A percentile compares a stretch with the other conserved stretches of the same genome.
phyloP scores from a whole-genome alignment of 2,113 vertebrate species.

The Hippocampus zosterae region DNA sequence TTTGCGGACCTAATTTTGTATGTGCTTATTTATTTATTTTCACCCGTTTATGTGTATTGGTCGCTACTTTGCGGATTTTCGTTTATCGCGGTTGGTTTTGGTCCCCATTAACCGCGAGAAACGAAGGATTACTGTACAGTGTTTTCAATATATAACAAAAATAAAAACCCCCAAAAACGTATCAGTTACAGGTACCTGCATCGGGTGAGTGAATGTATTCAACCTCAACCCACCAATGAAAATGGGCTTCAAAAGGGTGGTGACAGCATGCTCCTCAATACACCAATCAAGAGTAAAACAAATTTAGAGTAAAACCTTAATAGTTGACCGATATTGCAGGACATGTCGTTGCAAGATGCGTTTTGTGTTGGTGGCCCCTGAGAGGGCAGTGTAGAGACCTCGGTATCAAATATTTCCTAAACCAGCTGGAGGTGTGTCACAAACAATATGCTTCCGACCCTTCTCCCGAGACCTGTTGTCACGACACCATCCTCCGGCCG shows the following conservation, averaged over 20 bases:
- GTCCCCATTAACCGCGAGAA: no score
- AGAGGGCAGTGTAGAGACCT: slow-evolving; percentile 44
- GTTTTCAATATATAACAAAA: no score
- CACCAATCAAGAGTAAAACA: neutral
- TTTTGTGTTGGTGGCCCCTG: slow-evolving; percentile 37
- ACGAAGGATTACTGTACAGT: no score
- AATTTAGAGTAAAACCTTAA: slow-evolving; percentile 7
- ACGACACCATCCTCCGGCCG: slow-evolving; percentile 26
- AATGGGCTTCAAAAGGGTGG: neutral
- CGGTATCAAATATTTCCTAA: slow-evolving; percentile 61
- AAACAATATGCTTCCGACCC: slow-evolving; percentile 55
- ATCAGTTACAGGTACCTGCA: no score
- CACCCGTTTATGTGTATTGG: no score
- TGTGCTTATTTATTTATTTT: no score
- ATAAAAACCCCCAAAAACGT: no score
- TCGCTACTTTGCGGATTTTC: no score
- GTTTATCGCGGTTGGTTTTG: no score
- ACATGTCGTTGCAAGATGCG: slow-evolving; percentile 31
- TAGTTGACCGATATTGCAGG: slow-evolving; percentile 11
- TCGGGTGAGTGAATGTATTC: neutral
- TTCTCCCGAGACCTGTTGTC: slow-evolving; percentile 42
- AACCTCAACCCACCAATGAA: neutral
- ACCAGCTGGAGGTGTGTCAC: slow-evolving; percentile 59
- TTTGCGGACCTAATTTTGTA: no score
- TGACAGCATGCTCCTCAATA: neutral